A percentile compares a stretch with the other conserved stretches of the same genome.
Conservation (phyloP, 2,797 vertebrate genomes). For the Caiman crocodilus region DNA sequence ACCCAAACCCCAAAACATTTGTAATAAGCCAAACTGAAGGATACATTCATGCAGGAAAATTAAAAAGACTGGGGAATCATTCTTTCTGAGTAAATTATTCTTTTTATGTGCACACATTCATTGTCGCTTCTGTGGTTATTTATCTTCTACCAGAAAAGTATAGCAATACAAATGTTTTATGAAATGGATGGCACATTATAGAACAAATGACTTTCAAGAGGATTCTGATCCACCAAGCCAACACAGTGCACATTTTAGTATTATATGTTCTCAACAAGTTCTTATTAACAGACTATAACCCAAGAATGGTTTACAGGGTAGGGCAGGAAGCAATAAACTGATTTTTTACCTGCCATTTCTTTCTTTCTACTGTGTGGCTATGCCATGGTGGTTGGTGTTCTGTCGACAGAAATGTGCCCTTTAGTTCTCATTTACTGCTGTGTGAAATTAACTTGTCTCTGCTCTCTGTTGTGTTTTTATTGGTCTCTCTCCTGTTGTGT, state of each 20-base stretch:
- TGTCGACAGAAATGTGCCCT: not conserved
- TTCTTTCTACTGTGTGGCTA: not conserved
- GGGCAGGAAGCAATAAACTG: not conserved
- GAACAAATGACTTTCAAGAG: not conserved
- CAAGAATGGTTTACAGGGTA: not conserved
- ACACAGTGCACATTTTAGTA: not conserved
- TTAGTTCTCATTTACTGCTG: not conserved
- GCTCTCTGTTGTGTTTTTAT: accelerated
- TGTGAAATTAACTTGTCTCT: not conserved
- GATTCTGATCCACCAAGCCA: not conserved
- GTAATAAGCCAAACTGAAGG: not conserved
- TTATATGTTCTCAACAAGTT: not conserved
- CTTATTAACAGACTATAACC: not conserved
- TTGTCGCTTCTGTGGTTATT: not conserved
- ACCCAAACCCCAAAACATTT: not conserved
- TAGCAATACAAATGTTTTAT: not conserved
- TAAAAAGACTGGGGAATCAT: not conserved
- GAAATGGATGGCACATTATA: not conserved
- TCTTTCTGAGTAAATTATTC: not conserved
- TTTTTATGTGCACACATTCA: not conserved
- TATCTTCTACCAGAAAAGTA: not conserved
- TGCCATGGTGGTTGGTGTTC: accelerated
- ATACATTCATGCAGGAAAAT: not conserved
- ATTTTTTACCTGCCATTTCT: not conserved
- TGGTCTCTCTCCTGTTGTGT: not conserved